Evolutionary conservation across 2,113 vertebrate genomes (phyloP).

Genomic region (Sinocyclocheilus anophthalmus): DNA sequence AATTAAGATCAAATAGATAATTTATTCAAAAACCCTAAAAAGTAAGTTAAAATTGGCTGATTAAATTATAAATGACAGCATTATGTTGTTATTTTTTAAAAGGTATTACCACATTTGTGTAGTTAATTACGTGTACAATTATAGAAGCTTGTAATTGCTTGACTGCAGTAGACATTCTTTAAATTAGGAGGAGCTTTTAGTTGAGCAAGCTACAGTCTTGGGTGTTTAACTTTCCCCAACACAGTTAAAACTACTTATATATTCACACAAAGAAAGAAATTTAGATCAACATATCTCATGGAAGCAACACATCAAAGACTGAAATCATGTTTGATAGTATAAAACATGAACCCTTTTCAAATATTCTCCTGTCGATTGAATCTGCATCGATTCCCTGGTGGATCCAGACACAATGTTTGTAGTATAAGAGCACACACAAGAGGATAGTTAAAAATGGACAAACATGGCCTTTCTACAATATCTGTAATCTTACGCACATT

Average conservation of each 20-base stretch:
- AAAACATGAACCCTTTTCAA: not conserved
- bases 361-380: not conserved
- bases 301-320: not conserved
- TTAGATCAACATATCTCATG: no score
- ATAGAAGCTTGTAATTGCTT: not conserved
- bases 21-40: not conserved
- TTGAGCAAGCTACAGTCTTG: not conserved
- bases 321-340: not conserved
- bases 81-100: not conserved
- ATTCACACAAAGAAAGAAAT: not conserved
- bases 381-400: not conserved
- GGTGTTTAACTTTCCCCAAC: not conserved
- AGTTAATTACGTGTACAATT: not conserved
- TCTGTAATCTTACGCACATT: constrained; percentile 39
- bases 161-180: not conserved
- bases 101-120: not conserved
- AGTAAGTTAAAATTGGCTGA: not conserved
- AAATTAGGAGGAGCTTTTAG: not conserved
- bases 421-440: constrained; percentile 28
- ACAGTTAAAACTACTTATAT: not conserved
- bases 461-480: constrained; percentile 25
- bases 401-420: constrained; percentile 5
- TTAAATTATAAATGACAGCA: not conserved
- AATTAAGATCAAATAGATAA: not conserved
- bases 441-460: constrained; percentile 49